A percentile compares a stretch with the other conserved stretches of the same genome.
Evolutionary conservation across 2,888 invertebrate genomes (phyloP).

Genomic region (Andrena dorsata): DNA sequence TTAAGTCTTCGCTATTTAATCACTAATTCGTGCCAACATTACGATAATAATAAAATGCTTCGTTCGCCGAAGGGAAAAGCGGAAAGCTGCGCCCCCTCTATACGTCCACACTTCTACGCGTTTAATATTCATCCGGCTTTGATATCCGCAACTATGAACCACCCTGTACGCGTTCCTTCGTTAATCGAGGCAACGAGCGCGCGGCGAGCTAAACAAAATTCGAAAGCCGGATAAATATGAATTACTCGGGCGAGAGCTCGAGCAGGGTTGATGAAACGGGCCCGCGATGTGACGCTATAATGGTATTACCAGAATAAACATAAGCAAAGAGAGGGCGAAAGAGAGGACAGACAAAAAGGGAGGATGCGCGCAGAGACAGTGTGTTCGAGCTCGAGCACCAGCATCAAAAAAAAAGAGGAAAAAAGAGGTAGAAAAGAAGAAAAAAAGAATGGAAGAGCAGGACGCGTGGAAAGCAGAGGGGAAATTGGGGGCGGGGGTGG

Average conservation of each 20-base stretch:
- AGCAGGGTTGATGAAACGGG: constrained; percentile 9
- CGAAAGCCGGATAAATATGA: constrained; percentile 21
- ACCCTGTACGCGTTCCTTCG: not conserved
- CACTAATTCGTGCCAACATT: no score
- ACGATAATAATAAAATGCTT: no score
- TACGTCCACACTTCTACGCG: no score
- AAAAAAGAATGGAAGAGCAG: constrained; percentile 1
- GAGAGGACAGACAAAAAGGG: not conserved
- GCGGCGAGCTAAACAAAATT: constrained; percentile 3
- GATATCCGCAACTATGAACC: no score
- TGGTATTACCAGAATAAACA: constrained; percentile 16
- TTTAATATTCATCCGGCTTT: no score
- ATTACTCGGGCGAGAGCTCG: constrained; percentile 9
- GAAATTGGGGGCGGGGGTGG: not conserved
- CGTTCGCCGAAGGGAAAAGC: no score
- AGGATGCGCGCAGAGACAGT: not conserved
- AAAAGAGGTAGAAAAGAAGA: not conserved
- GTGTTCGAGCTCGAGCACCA: no score
- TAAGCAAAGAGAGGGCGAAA: not conserved
- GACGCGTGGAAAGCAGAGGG: not conserved
- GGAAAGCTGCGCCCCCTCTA: no score
- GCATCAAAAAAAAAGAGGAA: not conserved
- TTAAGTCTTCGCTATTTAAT: no score
- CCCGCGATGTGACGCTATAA: not conserved
- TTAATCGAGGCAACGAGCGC: constrained; percentile 24